phyloP scores from a whole-genome alignment of 2,797 vertebrate species.

The Chiloscyllium punctatum region DNA sequence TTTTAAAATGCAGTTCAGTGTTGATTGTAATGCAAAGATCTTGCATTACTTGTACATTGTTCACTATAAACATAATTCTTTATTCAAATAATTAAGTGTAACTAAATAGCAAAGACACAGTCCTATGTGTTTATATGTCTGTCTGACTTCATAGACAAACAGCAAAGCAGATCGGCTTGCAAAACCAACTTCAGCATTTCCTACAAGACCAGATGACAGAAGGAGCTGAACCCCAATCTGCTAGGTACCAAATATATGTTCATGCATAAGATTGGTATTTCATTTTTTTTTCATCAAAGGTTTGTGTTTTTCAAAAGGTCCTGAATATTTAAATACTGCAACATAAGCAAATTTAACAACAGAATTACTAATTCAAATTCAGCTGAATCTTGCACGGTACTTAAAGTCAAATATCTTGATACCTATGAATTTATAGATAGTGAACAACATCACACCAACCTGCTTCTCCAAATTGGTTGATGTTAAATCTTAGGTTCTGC shows the following conservation, averaged over 20 bases:
- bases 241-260: conserved; percentile 61
- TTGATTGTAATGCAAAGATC: background rate
- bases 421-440: background rate
- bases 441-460: no score
- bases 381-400: no score
- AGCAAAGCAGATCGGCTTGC: conserved; percentile 72
- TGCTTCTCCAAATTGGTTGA: no score
- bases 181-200: conserved; percentile 84
- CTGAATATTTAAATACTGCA: background rate
- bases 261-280: background rate
- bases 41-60: conserved; percentile 1
- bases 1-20: background rate
- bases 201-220: conserved; percentile 70
- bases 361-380: background rate
- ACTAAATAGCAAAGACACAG: background rate
- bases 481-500: no score
- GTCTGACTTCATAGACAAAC: conserved; percentile 67
- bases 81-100: background rate
- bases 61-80: background rate
- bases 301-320: background rate
- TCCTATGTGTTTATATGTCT: conserved; percentile 39
- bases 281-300: no score
- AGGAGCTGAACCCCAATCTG: conserved; percentile 63
- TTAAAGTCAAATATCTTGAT: background rate
- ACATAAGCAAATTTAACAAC: background rate